These are phyloP conservation scores for Andrena haemorrhoa DNA, from an alignment of 2,888 invertebrate genomes.

Conservation along the genomic window DNA sequence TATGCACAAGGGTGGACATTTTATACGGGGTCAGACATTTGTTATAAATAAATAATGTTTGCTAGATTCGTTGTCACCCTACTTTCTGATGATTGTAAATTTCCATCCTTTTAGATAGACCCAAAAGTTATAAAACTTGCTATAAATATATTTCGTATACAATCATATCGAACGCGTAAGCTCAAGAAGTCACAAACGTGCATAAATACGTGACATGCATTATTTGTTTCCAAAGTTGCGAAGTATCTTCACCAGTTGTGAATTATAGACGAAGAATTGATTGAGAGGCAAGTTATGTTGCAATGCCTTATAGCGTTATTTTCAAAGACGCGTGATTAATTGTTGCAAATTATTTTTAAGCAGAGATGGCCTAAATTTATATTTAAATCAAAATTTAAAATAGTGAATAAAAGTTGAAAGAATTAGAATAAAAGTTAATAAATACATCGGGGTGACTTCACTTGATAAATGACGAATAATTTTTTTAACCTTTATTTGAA, in stretches of 20 bases:
- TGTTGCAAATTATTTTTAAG: background rate
- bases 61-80: background rate
- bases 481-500: no score
- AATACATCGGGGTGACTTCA: background rate
- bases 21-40: background rate
- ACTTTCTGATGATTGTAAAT: background rate
- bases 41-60: background rate
- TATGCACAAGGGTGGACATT: background rate
- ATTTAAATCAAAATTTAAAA: no score
- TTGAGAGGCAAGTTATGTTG: background rate
- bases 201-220: slow-evolving; percentile 15
- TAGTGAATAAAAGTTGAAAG: no score
- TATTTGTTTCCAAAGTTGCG: background rate
- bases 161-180: slow-evolving; percentile 1
- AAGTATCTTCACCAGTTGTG: background rate
- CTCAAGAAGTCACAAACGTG: background rate
- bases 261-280: background rate
- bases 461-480: no score
- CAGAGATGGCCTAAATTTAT: no score
- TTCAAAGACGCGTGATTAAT: background rate
- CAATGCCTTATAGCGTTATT: background rate
- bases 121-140: background rate
- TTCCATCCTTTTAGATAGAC: background rate
- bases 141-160: slow-evolving; percentile 2
- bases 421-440: background rate